Evolutionary conservation across 2,888 invertebrate genomes (phyloP).

Genomic region (Pandemis heparana): DNA sequence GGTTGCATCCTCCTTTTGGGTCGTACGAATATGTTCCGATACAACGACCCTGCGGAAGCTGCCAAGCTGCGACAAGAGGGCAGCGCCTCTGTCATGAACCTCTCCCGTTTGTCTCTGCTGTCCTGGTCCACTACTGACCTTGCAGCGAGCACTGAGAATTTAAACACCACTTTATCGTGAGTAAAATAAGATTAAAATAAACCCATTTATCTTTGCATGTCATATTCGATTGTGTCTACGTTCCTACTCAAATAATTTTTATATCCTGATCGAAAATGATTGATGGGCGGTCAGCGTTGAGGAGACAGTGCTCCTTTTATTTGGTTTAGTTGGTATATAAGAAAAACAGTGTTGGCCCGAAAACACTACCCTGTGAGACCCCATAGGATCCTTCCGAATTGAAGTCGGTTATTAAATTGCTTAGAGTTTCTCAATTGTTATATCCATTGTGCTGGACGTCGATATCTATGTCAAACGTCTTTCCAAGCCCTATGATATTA

Average conservation of each 20-base stretch:
- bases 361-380: neutral
- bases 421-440: no score
- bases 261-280: neutral
- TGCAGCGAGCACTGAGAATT: conserved; percentile 89
- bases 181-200: conserved; percentile 47
- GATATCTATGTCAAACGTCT: no score
- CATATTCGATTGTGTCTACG: no score
- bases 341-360: neutral
- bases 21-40: conserved; percentile 93
- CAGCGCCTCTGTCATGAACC: conserved; percentile 89
- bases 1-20: conserved; percentile 92
- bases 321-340: neutral
- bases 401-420: no score
- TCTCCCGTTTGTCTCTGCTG: conserved; percentile 92
- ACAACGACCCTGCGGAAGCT: conserved; percentile 95
- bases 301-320: neutral
- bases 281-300: neutral
- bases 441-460: no score
- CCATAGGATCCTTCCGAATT: neutral
- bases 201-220: no score
- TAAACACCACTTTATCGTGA: conserved; percentile 78
- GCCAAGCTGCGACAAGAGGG: conserved; percentile 93
- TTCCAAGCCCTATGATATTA: no score
- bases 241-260: neutral
- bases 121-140: conserved; percentile 94